Conservation (phyloP, 2,888 invertebrate genomes). For the Acleris sparsana region DNA sequence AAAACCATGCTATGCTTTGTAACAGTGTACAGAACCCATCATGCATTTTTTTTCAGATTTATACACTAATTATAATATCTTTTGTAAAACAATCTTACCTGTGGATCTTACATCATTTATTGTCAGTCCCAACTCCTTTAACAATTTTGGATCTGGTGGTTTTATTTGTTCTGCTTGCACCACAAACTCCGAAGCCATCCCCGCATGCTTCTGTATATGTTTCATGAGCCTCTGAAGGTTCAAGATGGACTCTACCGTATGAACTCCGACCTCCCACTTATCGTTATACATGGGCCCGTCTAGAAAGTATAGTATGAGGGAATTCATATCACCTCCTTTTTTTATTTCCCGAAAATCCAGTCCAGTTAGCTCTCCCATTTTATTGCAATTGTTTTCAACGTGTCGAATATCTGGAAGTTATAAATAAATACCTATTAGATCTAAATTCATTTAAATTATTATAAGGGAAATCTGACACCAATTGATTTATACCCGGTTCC, state of each 20-base stretch:
- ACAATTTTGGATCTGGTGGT: slow-evolving; percentile 43
- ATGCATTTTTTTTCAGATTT: no score
- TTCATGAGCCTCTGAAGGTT: slow-evolving; percentile 60
- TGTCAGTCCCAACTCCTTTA: slow-evolving; percentile 55
- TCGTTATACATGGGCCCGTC: slow-evolving; percentile 60
- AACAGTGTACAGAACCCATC: no score
- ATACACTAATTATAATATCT: no score
- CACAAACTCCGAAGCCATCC: slow-evolving; percentile 45
- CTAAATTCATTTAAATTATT: no score
- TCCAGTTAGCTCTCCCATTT: slow-evolving; percentile 65
- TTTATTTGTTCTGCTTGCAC: slow-evolving; percentile 45
- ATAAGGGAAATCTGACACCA: no score
- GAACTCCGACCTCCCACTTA: slow-evolving; percentile 59
- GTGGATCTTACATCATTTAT: slow-evolving; percentile 29
- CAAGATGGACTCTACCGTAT: slow-evolving; percentile 57
- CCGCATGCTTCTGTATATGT: slow-evolving; percentile 57
- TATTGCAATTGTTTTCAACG: slow-evolving; percentile 55
- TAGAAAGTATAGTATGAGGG: slow-evolving; percentile 63
- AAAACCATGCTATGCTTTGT: no score
- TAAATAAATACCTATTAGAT: not conserved
- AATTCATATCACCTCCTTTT: slow-evolving; percentile 59
- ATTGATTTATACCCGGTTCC: no score
- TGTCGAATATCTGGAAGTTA: slow-evolving; percentile 60
- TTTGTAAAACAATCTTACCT: slow-evolving; percentile 40
- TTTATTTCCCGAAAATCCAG: slow-evolving; percentile 63